phyloP scores from a whole-genome alignment of 2,888 invertebrate genomes.

The Tromatobia lineatoria region DNA sequence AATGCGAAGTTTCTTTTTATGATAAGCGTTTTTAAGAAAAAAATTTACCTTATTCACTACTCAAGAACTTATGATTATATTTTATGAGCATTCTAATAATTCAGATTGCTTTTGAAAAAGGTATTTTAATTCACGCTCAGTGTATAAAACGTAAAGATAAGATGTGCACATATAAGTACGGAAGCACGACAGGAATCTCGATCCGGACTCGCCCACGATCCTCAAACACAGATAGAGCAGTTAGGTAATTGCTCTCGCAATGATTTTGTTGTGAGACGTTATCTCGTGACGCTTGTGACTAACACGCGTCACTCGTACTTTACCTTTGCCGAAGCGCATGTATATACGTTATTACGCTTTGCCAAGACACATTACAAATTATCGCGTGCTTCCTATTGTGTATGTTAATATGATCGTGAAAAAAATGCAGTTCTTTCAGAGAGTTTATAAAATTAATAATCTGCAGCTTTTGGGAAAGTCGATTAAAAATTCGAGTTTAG shows the following conservation, averaged over 20 bases:
- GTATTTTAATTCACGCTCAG: background rate
- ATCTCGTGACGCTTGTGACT: constrained; percentile 15
- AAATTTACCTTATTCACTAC: too few species aligned
- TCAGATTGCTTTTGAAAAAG: too few species aligned
- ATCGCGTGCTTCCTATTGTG: background rate
- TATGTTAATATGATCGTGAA: background rate
- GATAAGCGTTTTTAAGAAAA: too few species aligned
- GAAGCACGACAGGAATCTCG: background rate
- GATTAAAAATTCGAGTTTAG: background rate
- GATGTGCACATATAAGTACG: background rate
- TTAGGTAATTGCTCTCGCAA: constrained; percentile 35
- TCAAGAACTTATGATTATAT: too few species aligned
- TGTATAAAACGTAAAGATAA: background rate
- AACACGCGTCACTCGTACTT: background rate
- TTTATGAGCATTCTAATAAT: too few species aligned
- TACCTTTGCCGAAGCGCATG: background rate
- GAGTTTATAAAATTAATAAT: background rate
- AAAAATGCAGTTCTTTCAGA: background rate
- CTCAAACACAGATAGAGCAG: constrained; percentile 16
- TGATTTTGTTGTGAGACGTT: constrained; percentile 32
- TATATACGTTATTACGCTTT: background rate
- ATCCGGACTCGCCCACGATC: background rate
- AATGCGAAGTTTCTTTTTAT: too few species aligned
- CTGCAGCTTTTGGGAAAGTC: background rate
- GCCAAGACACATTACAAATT: background rate